Evolutionary conservation across 2,888 invertebrate genomes (phyloP).

Genomic region (Nineta flava): DNA sequence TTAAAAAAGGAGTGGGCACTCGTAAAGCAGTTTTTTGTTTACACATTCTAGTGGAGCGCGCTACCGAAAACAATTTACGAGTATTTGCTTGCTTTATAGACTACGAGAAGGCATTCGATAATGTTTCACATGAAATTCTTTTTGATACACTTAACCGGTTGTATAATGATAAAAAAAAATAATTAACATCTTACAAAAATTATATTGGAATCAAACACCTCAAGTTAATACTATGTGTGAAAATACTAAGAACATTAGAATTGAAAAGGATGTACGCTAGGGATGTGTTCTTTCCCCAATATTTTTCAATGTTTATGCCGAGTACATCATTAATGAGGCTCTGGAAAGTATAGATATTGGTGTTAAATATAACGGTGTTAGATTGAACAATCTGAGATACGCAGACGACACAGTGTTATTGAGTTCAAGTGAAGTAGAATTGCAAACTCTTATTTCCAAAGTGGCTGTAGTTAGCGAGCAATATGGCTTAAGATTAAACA

Average conservation of each 20-base stretch:
- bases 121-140: no score
- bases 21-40: neutral
- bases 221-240: neutral
- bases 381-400: no score
- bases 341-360: no score
- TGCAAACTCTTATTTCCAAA: no score
- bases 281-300: conserved; percentile 1
- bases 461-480: neutral
- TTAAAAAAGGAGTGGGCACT: neutral
- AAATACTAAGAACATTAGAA: neutral
- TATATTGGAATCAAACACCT: neutral
- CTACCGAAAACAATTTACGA: neutral
- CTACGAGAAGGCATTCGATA: neutral
- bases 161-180: neutral
- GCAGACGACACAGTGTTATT: no score
- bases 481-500: neutral
- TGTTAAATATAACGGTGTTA: no score
- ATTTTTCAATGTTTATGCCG: no score
- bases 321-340: no score
- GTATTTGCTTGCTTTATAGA: neutral
- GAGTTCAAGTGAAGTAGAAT: no score
- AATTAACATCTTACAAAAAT: neutral
- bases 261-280: neutral
- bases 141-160: no score
- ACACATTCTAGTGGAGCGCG: neutral